phyloP scores from a whole-genome alignment of 2,113 vertebrate genomes.

The Procapra przewalskii region DNA sequence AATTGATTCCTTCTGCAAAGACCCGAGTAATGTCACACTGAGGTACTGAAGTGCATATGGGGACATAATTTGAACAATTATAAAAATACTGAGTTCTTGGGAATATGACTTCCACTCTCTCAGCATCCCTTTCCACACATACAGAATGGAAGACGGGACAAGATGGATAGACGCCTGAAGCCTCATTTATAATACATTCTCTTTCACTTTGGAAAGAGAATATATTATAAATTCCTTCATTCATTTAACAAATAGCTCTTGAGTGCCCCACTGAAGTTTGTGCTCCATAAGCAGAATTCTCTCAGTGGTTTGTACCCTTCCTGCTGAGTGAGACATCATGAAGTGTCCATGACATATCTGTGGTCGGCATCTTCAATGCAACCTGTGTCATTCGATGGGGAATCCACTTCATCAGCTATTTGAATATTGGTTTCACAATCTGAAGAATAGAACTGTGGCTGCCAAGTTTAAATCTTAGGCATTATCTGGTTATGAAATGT shows the following conservation, averaged over 20 bases:
- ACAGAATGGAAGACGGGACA: not conserved
- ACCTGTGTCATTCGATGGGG: constrained; percentile 40
- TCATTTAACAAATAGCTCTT: not conserved
- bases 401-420: constrained; percentile 57
- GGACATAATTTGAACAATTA: not conserved
- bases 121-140: not conserved
- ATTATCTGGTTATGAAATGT: constrained; percentile 44
- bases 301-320: not conserved
- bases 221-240: not conserved
- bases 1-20: not conserved
- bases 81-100: not conserved
- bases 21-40: not conserved
- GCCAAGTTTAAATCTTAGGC: constrained; percentile 59
- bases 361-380: constrained; percentile 54
- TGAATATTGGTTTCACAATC: constrained; percentile 70
- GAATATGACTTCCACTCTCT: not conserved
- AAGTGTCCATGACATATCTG: not conserved
- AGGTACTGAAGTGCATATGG: not conserved
- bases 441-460: constrained; percentile 53
- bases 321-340: not conserved
- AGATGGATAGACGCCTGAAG: not conserved
- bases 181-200: not conserved
- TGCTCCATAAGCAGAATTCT: not conserved
- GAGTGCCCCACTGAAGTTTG: not conserved
- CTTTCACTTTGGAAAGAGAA: not conserved